Evolutionary conservation across 2,888 invertebrate genomes (phyloP).

Genomic region (Acholoe squamosa): DNA sequence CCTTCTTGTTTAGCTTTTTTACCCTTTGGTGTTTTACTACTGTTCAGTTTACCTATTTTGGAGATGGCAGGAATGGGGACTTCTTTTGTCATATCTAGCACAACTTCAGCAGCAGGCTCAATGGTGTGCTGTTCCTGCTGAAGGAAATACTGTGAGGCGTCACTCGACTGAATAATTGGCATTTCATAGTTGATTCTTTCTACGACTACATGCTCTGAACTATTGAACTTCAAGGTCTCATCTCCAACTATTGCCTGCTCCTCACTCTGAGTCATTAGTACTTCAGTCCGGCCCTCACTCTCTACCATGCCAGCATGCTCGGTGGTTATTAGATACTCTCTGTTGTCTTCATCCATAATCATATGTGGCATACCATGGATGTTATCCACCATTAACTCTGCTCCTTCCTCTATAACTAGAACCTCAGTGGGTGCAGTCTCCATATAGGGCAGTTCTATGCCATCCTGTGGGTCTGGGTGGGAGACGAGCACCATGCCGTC

Average conservation of each 20-base stretch:
- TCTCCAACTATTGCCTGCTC: background rate
- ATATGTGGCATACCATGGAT: background rate
- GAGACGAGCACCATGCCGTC: constrained; percentile 42
- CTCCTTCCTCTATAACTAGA: constrained; percentile 40
- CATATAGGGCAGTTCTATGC: constrained; percentile 17
- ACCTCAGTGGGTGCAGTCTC: constrained; percentile 16
- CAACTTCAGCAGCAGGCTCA: background rate
- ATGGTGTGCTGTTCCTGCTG: background rate
- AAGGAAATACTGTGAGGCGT: background rate
- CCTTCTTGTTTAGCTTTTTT: constrained; percentile 42
- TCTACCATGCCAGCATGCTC: background rate
- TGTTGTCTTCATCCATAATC: constrained; percentile 30
- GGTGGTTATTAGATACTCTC: constrained; percentile 17
- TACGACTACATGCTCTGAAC: constrained; percentile 10
- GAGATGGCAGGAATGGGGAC: background rate
- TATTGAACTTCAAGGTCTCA: background rate
- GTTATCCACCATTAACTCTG: constrained; percentile 45
- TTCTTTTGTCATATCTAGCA: background rate
- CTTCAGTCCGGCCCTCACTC: background rate
- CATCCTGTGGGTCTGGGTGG: background rate
- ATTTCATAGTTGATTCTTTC: constrained; percentile 51
- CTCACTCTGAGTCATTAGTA: background rate
- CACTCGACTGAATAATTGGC: constrained; percentile 27
- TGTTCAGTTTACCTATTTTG: background rate
- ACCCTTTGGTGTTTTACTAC: constrained; percentile 4